These are phyloP conservation scores for Empidonax alnorum DNA, from an alignment of 2,113 vertebrate genomes.

Conservation along the genomic window DNA sequence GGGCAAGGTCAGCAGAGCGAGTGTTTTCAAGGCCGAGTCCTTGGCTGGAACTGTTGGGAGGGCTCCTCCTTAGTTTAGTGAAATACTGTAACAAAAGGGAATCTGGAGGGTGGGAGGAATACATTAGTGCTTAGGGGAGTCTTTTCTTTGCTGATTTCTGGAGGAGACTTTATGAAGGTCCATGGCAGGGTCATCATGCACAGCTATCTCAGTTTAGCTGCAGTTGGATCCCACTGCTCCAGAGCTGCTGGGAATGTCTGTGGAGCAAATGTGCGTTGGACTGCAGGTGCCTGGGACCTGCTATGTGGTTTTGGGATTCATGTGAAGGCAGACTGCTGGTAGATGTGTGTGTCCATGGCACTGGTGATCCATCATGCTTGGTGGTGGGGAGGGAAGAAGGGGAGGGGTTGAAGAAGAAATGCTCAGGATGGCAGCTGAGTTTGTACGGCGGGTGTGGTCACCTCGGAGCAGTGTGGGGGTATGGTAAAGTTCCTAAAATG, in stretches of 20 bases:
- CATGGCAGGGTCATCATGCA: accelerated
- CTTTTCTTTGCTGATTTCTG: not conserved
- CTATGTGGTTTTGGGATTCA: not conserved
- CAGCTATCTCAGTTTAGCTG: not conserved
- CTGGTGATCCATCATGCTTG: not conserved
- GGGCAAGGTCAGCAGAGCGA: not conserved
- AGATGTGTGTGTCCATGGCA: not conserved
- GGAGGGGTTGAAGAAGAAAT: not conserved
- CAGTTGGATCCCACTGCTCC: not conserved
- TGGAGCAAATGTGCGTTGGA: not conserved
- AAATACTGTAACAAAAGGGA: not conserved
- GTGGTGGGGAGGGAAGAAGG: accelerated
- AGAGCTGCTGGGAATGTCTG: not conserved
- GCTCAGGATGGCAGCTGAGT: not conserved
- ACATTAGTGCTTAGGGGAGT: not conserved
- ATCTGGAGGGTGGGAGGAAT: not conserved
- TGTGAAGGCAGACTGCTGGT: not conserved
- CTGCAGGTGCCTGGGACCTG: not conserved
- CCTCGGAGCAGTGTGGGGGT: not conserved
- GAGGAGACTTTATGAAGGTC: not conserved
- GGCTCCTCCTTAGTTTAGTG: not conserved
- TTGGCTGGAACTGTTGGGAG: not conserved
- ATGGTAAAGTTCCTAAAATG: not conserved
- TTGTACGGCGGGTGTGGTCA: not conserved
- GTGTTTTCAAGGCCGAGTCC: not conserved